A percentile compares a stretch with the other conserved stretches of the same genome.
Conservation (phyloP, 2,888 invertebrate species). For the Protonemura montana region DNA sequence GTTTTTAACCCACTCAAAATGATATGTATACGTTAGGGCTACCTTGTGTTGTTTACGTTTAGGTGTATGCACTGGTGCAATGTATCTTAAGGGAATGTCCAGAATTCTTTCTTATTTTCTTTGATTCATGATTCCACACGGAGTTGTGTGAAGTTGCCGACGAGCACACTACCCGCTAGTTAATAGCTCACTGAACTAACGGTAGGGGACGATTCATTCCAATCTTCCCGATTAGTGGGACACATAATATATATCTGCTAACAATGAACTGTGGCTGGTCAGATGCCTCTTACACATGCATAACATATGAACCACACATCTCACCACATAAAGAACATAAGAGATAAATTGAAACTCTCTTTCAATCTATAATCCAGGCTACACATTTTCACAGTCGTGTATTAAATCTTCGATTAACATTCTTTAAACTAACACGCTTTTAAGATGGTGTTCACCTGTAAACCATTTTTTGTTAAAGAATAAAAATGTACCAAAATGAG, state of each 20-base stretch:
- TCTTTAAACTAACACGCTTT: neutral
- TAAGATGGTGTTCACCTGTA: neutral
- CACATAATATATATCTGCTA: conserved; percentile 27
- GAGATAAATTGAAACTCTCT: neutral
- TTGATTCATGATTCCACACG: conserved; percentile 44
- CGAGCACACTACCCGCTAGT: conserved; percentile 37
- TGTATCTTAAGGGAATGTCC: conserved; percentile 32
- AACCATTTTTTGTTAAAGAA: neutral
- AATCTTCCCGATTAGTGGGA: conserved; percentile 46
- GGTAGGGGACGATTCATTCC: conserved; percentile 48
- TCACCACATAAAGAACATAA: neutral
- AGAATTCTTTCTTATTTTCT: conserved; percentile 45
- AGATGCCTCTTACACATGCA: neutral
- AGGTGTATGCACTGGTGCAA: neutral
- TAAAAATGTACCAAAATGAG: neutral
- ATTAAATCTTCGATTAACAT: neutral
- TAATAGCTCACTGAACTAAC: conserved; percentile 46
- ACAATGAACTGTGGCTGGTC: conserved; percentile 14
- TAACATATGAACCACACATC: conserved; percentile 20
- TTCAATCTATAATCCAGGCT: neutral
- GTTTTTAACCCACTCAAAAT: neutral
- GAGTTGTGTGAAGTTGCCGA: neutral
- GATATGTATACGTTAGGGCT: neutral
- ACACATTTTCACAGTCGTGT: neutral
- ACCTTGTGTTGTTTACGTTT: conserved; percentile 15